Evolutionary conservation across 2,113 vertebrate species (phyloP).

Genomic region (Todiramphus saurophagus): DNA sequence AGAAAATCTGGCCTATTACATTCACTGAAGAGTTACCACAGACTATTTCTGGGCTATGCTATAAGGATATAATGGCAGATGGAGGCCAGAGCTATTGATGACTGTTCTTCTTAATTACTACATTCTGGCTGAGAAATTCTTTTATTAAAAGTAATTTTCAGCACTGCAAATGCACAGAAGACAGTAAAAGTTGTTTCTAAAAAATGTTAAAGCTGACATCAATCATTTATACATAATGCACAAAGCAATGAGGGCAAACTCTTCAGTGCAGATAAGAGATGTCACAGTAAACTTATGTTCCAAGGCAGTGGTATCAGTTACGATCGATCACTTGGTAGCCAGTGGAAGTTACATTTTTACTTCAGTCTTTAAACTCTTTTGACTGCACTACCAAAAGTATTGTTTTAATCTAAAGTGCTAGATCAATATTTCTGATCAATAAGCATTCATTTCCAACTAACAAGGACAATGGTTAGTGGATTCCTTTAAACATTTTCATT

Average conservation of each 20-base stretch:
- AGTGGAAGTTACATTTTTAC: constrained; percentile 78
- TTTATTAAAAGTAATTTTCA: constrained; percentile 62
- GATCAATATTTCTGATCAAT: constrained; percentile 82
- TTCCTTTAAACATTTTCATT: constrained; percentile 73
- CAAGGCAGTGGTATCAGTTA: constrained; percentile 77
- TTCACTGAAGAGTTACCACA: neutral
- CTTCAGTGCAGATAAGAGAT: constrained; percentile 83
- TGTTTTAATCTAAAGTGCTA: constrained; percentile 78
- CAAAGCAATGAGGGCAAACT: constrained; percentile 77
- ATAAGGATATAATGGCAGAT: neutral
- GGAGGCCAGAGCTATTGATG: constrained; percentile 30
- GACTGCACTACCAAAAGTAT: constrained; percentile 78
- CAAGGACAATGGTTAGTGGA: constrained; percentile 71
- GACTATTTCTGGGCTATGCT: constrained; percentile 39
- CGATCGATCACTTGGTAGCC: constrained; percentile 83
- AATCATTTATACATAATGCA: constrained; percentile 78
- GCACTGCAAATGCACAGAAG: constrained; percentile 49
- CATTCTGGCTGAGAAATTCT: constrained; percentile 52
- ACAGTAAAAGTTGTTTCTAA: constrained; percentile 71
- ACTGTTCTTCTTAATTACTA: constrained; percentile 61
- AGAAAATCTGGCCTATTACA: neutral
- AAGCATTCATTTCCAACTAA: constrained; percentile 81
- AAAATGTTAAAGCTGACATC: constrained; percentile 74
- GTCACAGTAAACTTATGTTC: constrained; percentile 82
- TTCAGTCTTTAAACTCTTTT: constrained; percentile 81